These are phyloP conservation scores for Thamnophis elegans DNA, from an alignment of 2,797 vertebrate species.

Conservation along the genomic window DNA sequence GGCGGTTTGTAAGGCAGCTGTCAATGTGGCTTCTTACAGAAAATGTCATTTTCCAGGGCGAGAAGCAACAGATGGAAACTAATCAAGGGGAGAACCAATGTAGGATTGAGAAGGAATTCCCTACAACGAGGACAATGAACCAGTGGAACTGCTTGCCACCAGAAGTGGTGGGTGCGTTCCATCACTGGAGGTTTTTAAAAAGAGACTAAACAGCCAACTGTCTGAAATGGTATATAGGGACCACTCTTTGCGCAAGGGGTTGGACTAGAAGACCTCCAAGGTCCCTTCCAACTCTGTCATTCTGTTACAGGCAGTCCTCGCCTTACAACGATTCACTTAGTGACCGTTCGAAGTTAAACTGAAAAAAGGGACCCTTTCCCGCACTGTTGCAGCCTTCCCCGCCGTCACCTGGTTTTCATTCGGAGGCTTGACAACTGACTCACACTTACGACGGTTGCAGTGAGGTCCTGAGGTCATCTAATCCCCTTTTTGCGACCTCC, in stretches of 20 bases:
- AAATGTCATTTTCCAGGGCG: neutral
- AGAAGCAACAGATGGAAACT: neutral
- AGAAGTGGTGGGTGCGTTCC: neutral
- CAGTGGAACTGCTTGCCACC: neutral
- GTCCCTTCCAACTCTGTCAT: neutral
- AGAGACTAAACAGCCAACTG: neutral
- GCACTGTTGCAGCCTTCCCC: neutral
- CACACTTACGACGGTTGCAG: too few species aligned
- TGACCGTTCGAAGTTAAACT: neutral
- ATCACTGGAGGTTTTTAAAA: neutral
- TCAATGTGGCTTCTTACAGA: neutral
- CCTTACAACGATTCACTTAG: neutral
- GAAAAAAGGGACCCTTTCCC: neutral
- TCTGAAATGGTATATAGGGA: neutral
- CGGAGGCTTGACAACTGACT: too few species aligned
- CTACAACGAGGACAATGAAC: neutral
- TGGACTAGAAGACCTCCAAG: neutral
- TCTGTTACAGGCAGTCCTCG: neutral
- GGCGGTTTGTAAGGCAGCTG: neutral
- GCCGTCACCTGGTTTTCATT: too few species aligned
- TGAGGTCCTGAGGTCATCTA: fast-evolving
- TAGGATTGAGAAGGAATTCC: neutral
- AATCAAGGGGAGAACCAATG: too few species aligned
- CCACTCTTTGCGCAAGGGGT: neutral
- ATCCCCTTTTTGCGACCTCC: too few species aligned